phyloP scores from a whole-genome alignment of 2,888 invertebrate genomes.

The Apoda limacodes region DNA sequence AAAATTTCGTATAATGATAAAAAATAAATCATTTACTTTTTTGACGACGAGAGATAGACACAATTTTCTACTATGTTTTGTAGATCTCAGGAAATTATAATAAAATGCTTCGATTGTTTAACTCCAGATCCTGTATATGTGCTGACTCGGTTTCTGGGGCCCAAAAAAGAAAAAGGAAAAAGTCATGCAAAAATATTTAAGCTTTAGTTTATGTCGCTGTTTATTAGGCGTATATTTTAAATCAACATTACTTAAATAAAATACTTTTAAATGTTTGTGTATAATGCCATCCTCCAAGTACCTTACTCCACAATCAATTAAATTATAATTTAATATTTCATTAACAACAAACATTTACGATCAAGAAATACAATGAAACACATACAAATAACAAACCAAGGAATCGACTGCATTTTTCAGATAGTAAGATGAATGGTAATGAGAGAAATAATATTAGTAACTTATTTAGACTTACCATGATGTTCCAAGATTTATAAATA shows the following conservation, averaged over 20 bases:
- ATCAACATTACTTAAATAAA: too few species aligned
- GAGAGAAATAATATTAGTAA: slow-evolving; percentile 20
- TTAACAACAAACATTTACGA: too few species aligned
- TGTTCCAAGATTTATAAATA: slow-evolving; percentile 24
- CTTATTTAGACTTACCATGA: slow-evolving; percentile 49
- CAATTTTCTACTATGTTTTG: too few species aligned
- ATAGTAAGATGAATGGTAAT: slow-evolving; percentile 17
- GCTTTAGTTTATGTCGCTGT: not conserved
- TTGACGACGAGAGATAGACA: too few species aligned
- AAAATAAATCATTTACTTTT: too few species aligned
- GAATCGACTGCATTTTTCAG: slow-evolving; percentile 52
- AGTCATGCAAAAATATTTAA: slow-evolving; percentile 36
- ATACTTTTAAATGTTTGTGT: slow-evolving; percentile 8
- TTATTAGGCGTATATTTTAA: too few species aligned
- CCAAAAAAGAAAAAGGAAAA: slow-evolving; percentile 59
- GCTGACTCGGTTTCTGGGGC: slow-evolving; percentile 61
- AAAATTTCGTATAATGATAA: too few species aligned
- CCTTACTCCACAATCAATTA: too few species aligned
- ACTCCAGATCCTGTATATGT: slow-evolving; percentile 50
- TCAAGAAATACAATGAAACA: too few species aligned
- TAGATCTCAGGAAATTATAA: too few species aligned
- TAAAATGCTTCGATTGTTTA: too few species aligned
- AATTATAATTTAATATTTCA: too few species aligned
- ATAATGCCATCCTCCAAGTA: slow-evolving; percentile 63
- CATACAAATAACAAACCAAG: slow-evolving; percentile 38